A percentile compares a stretch with the other conserved stretches of the same genome.
phyloP scores from a whole-genome alignment of 2,797 vertebrate species.

The Rhinatrema bivittatum region DNA sequence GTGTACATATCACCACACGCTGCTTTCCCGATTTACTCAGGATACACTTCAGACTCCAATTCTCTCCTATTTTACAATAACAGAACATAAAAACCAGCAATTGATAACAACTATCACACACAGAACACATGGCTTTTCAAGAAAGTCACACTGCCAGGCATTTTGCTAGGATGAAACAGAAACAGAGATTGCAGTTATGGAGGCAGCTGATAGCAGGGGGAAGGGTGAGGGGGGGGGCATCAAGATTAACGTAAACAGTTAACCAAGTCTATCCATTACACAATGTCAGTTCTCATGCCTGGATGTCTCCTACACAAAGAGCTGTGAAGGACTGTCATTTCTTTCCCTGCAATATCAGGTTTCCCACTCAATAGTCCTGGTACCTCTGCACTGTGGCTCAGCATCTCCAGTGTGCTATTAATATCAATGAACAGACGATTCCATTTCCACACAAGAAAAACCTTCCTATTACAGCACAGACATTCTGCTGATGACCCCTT shows the following conservation, averaged over 20 bases:
- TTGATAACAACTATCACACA: no score
- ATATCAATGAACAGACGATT: constrained; percentile 78
- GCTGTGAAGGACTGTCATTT: constrained; percentile 59
- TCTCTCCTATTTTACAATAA: no score
- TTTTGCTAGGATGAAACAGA: constrained; percentile 24
- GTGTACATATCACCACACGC: no score
- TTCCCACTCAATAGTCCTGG: constrained; percentile 53
- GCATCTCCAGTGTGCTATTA: constrained; percentile 74
- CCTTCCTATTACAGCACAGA: constrained; percentile 50
- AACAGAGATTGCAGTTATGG: constrained; percentile 12
- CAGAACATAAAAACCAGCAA: no score
- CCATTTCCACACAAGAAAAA: constrained; percentile 71
- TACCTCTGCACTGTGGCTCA: constrained; percentile 57
- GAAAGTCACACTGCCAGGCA: constrained; percentile 24
- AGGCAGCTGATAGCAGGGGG: constrained; percentile 35
- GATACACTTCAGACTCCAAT: no score
- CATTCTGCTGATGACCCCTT: constrained; percentile 49
- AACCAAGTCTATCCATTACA: constrained; percentile 52
- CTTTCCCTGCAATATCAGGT: constrained; percentile 55
- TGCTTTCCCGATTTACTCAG: no score
- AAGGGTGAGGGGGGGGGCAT: constrained; percentile 41
- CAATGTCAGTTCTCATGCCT: constrained; percentile 50
- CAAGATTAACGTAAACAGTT: constrained; percentile 47
- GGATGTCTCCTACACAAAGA: constrained; percentile 52
- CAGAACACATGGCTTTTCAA: constrained; percentile 6